A percentile compares a stretch with the other conserved stretches of the same genome.
These are phyloP conservation scores for Oligia strigilis DNA, from an alignment of 2,888 invertebrate genomes.

Conservation along the genomic window DNA sequence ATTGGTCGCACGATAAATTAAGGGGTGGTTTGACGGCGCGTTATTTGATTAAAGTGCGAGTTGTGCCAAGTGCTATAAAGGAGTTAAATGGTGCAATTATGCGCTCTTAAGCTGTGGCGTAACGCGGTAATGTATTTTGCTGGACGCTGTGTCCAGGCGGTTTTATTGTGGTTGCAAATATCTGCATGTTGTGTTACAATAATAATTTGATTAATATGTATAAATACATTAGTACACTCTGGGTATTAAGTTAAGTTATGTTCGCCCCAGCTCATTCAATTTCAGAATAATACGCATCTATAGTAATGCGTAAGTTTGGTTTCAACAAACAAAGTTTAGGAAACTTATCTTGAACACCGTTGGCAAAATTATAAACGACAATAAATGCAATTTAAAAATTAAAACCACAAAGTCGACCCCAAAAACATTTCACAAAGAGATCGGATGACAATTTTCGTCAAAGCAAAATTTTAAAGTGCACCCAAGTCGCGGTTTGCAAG, in stretches of 20 bases:
- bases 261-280: neutral
- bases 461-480: conserved; percentile 28
- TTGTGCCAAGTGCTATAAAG: conserved; percentile 57
- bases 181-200: neutral
- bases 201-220: neutral
- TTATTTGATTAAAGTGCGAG: conserved; percentile 65
- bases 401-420: neutral
- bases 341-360: too few relatives aligned
- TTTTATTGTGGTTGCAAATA: conserved; percentile 18
- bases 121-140: conserved; percentile 35
- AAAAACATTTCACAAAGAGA: neutral
- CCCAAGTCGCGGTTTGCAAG: conserved; percentile 4
- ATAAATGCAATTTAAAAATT: neutral
- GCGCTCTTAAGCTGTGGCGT: conserved; percentile 49
- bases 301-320: too few relatives aligned
- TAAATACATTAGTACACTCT: neutral
- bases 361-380: neutral
- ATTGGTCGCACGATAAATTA: conserved; percentile 50
- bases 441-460: neutral
- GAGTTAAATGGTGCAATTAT: conserved; percentile 66
- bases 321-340: neutral
- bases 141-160: neutral
- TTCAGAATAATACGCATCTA: neutral
- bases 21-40: conserved; percentile 36
- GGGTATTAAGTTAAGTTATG: neutral